Percentiles rank a stretch among this genome's conserved stretches.
These are phyloP conservation scores for Myxocyprinus asiaticus DNA, from an alignment of 2,113 vertebrate genomes.

Conservation along the genomic window DNA sequence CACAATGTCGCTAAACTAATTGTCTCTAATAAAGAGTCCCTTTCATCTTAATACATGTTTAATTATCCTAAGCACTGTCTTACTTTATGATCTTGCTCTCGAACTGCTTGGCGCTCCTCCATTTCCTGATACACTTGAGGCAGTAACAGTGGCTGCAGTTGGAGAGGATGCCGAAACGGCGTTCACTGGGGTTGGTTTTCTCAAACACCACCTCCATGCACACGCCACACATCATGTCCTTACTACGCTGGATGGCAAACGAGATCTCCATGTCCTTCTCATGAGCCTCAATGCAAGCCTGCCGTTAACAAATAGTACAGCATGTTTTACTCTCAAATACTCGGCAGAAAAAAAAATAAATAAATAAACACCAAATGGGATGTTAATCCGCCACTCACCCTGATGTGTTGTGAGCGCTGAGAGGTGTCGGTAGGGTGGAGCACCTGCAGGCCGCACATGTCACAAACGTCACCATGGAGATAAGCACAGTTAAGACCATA, in stretches of 20 bases:
- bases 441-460: constrained; percentile 96
- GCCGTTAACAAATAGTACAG: neutral
- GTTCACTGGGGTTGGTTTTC: constrained; percentile 93
- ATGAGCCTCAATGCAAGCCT: constrained; percentile 98
- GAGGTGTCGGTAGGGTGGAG: constrained; percentile 87
- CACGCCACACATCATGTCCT: constrained; percentile 98
- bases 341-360: too few species aligned
- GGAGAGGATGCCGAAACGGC: constrained; percentile 96
- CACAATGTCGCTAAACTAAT: too few species aligned
- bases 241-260: constrained; percentile 96
- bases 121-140: constrained; percentile 98
- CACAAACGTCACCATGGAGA: constrained; percentile 93
- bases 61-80: constrained; percentile 57
- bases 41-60: neutral
- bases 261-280: constrained; percentile 99
- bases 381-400: constrained; percentile 72
- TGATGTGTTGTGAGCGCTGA: constrained; percentile 93
- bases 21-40: neutral
- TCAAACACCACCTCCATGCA: constrained; percentile 99
- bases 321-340: neutral
- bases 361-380: too few species aligned
- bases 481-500: constrained; percentile 97
- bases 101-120: constrained; percentile 98
- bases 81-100: constrained; percentile 99
- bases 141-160: constrained; percentile 99